phyloP scores from a whole-genome alignment of 2,113 vertebrate species.

The Pachypanchax playfairii region DNA sequence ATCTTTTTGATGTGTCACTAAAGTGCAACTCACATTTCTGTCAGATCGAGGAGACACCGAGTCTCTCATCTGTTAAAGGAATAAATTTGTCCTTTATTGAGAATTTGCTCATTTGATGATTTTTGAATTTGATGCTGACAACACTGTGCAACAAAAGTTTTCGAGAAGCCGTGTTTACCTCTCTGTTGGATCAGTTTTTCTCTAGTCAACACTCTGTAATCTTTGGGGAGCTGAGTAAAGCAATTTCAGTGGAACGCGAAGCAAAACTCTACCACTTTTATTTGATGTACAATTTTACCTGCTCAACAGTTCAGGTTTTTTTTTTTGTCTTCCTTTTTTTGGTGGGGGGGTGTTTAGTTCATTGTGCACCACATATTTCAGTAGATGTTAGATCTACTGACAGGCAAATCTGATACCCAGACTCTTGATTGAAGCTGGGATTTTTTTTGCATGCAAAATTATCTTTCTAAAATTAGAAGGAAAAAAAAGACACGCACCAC shows the following conservation, averaged over 20 bases:
- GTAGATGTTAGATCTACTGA: background rate
- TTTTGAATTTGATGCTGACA: background rate
- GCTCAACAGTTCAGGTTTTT: background rate
- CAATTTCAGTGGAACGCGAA: background rate
- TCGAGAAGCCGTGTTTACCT: background rate
- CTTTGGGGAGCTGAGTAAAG: background rate
- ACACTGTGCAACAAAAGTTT: background rate
- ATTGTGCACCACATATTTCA: background rate
- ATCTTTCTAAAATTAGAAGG: too few relatives aligned
- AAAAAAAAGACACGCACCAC: too few relatives aligned
- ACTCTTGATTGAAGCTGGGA: background rate
- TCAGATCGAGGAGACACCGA: background rate
- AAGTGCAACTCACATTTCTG: constrained; percentile 11
- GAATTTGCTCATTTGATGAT: background rate
- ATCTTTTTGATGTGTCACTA: constrained; percentile 1
- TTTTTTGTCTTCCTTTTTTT: background rate
- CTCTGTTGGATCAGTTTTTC: background rate
- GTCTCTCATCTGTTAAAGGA: background rate
- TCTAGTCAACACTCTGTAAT: background rate
- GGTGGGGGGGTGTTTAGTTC: too few relatives aligned
- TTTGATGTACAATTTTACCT: background rate
- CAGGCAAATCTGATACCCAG: background rate
- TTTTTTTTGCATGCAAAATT: background rate
- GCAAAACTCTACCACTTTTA: background rate
- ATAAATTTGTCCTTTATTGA: background rate